Conservation (phyloP, 2,113 vertebrate genomes). For the Noturus placidus region DNA sequence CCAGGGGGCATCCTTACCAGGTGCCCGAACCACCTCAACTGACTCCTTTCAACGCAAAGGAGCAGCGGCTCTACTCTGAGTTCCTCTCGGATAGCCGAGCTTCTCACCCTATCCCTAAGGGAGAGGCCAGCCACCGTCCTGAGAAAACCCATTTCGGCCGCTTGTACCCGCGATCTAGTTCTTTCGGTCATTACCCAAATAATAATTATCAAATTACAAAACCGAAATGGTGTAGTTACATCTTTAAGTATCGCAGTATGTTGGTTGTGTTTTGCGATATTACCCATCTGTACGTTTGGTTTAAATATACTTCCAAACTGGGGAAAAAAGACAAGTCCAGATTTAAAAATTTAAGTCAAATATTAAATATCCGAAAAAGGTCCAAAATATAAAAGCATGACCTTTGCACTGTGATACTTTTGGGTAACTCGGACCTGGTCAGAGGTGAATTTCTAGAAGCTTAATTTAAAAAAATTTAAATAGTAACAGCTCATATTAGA, state of each 20-base stretch:
- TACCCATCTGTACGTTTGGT: not conserved
- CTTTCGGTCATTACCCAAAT: too few relatives aligned
- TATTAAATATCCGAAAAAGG: not conserved
- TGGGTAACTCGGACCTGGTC: not conserved
- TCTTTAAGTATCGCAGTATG: not conserved
- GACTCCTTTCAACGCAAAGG: too few relatives aligned
- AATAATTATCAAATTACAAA: not conserved
- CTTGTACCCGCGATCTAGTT: too few relatives aligned
- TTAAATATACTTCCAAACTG: not conserved
- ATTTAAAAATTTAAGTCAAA: not conserved
- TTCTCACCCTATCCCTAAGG: too few relatives aligned
- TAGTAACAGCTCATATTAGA: conserved; percentile 3
- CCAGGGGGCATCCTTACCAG: too few relatives aligned
- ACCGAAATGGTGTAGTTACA: not conserved
- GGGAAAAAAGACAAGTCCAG: not conserved
- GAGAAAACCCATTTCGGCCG: too few relatives aligned
- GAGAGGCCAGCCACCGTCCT: too few relatives aligned
- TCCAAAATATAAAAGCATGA: not conserved
- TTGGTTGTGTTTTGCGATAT: not conserved
- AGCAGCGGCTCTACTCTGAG: too few relatives aligned
- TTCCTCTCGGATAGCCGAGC: too few relatives aligned
- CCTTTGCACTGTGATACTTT: not conserved
- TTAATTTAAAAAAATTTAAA: not conserved
- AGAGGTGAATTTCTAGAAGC: not conserved
- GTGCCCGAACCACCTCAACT: too few relatives aligned